phyloP scores from a whole-genome alignment of 2,113 vertebrate genomes.

The Aramus guarauna region DNA sequence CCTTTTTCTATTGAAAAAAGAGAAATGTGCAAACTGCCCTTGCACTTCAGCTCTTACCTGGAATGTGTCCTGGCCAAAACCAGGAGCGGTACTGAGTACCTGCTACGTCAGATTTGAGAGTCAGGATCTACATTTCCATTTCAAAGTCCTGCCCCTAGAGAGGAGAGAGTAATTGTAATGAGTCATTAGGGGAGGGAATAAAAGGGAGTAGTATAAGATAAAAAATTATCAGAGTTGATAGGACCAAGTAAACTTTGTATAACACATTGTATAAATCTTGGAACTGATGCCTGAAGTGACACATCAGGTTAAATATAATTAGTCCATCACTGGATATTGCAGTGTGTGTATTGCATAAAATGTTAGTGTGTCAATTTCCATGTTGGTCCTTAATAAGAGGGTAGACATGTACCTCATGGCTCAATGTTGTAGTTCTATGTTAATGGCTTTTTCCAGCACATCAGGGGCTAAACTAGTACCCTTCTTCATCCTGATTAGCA shows the following conservation, averaged over 20 bases:
- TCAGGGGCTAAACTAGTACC: not conserved
- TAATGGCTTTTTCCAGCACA: not conserved
- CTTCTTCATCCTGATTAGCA: not conserved
- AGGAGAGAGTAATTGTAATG: not conserved
- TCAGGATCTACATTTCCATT: not conserved
- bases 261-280: not conserved
- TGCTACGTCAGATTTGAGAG: not conserved
- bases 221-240: not conserved
- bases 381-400: not conserved
- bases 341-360: not conserved
- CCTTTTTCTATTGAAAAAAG: not conserved
- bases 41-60: not conserved
- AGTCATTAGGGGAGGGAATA: not conserved
- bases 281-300: not conserved
- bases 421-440: rapidly evolving
- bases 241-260: not conserved
- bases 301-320: not conserved
- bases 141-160: not conserved
- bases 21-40: not conserved
- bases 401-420: not conserved
- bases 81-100: not conserved
- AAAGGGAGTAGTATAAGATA: not conserved
- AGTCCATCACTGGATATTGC: not conserved
- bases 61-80: not conserved
- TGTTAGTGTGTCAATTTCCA: not conserved